A percentile compares a stretch with the other conserved stretches of the same genome.
Evolutionary conservation across 2,888 invertebrate species (phyloP).

Genomic region (Podabrus alpinus): DNA sequence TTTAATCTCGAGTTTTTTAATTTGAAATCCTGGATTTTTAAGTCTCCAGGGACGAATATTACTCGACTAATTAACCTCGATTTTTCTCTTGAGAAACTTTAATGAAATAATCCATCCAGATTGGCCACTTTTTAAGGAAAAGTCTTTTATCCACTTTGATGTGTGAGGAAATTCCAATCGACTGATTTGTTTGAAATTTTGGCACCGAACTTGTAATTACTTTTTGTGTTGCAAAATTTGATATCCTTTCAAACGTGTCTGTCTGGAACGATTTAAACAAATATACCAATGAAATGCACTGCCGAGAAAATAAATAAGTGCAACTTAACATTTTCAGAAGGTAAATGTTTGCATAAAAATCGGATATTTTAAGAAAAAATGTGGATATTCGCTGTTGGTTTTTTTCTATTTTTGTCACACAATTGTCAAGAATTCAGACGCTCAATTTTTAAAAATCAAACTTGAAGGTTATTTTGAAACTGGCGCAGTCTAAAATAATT

Average conservation of each 20-base stretch:
- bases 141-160: not conserved
- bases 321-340: not conserved
- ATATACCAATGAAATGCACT: not conserved
- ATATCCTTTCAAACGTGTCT: not conserved
- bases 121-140: not conserved
- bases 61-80: not conserved
- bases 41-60: not conserved
- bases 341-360: not conserved
- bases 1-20: not conserved
- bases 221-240: not conserved
- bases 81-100: not conserved
- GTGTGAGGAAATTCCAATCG: not conserved
- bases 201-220: not conserved
- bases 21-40: not conserved
- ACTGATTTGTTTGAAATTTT: not conserved
- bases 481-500: too few relatives aligned
- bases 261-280: not conserved
- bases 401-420: not conserved
- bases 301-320: not conserved
- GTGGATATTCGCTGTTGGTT: not conserved
- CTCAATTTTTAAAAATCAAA: not conserved
- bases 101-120: not conserved
- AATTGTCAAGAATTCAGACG: too few relatives aligned
- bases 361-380: not conserved
- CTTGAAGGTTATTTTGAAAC: too few relatives aligned